Conservation (phyloP, 2,797 vertebrate genomes). For the Enteromius trimaculatus region DNA sequence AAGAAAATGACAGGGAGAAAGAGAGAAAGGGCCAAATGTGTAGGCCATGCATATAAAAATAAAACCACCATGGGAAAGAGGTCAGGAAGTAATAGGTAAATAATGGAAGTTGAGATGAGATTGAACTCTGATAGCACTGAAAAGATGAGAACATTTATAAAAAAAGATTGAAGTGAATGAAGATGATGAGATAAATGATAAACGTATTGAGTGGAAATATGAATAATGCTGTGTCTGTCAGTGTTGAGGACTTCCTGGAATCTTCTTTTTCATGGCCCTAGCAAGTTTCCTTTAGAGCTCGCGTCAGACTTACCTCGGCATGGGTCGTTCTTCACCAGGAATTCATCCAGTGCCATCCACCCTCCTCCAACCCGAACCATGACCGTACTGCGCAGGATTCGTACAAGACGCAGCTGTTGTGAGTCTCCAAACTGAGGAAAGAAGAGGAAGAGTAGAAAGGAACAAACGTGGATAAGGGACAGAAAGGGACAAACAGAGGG, state of each 20-base stretch:
- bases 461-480: not conserved
- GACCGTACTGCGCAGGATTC: conserved; percentile 96
- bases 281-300: not conserved
- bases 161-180: conserved; percentile 48
- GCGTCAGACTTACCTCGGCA: conserved; percentile 89
- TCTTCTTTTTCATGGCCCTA: not conserved
- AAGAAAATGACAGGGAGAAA: conserved; percentile 41
- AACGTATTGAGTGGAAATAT: not conserved
- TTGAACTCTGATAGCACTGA: conserved; percentile 31
- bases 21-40: conserved; percentile 48
- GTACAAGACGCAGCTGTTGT: conserved; percentile 97
- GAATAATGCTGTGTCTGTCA: conserved; percentile 34
- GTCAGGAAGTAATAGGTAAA: conserved; percentile 55
- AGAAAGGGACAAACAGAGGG: not conserved
- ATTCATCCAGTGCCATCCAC: conserved; percentile 99
- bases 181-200: conserved; percentile 22
- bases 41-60: conserved; percentile 54
- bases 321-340: conserved; percentile 97
- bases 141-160: conserved; percentile 43
- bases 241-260: not conserved
- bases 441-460: not conserved
- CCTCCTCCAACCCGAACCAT: conserved; percentile 98
- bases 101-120: conserved; percentile 32
- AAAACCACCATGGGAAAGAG: conserved; percentile 29
- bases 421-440: conserved; percentile 92